Evolutionary conservation across 2,797 vertebrate species (phyloP).

Genomic region (Triplophysa yarkandensis): DNA sequence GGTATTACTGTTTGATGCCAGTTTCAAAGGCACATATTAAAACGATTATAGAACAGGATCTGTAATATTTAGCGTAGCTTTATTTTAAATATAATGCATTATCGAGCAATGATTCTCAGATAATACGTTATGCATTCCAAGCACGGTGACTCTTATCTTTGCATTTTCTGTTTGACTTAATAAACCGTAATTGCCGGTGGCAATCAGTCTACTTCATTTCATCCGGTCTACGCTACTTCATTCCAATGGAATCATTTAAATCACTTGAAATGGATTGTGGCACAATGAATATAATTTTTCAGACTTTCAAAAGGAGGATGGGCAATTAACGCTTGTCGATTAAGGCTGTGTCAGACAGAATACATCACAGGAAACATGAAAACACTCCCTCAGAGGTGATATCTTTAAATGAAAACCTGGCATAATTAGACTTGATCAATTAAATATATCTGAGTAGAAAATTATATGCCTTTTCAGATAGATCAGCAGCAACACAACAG

Average conservation of each 20-base stretch:
- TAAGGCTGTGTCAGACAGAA: constrained; percentile 49
- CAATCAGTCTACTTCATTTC: constrained; percentile 45
- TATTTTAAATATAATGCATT: constrained; percentile 6
- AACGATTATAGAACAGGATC: not conserved
- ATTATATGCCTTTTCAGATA: constrained; percentile 31
- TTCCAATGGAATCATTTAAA: constrained; percentile 41
- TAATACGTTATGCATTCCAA: constrained; percentile 21
- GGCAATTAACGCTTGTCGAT: constrained; percentile 53
- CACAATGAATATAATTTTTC: constrained; percentile 51
- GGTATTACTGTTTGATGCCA: not conserved
- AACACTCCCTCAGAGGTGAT: constrained; percentile 39
- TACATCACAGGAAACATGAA: constrained; percentile 44
- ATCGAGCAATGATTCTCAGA: not conserved
- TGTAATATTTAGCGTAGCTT: not conserved
- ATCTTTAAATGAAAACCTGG: constrained; percentile 41
- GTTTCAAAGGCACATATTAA: constrained; percentile 2
- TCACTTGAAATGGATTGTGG: constrained; percentile 50
- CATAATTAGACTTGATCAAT: constrained; percentile 50
- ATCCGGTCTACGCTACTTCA: constrained; percentile 23
- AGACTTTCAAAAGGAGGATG: constrained; percentile 48
- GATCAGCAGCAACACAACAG: constrained; percentile 22
- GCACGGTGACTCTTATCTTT: constrained; percentile 32
- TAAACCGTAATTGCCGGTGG: constrained; percentile 47
- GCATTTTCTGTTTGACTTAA: constrained; percentile 52
- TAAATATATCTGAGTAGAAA: constrained; percentile 41